Conservation (phyloP, 2,888 invertebrate genomes). For the Pristionchus mayeri region DNA sequence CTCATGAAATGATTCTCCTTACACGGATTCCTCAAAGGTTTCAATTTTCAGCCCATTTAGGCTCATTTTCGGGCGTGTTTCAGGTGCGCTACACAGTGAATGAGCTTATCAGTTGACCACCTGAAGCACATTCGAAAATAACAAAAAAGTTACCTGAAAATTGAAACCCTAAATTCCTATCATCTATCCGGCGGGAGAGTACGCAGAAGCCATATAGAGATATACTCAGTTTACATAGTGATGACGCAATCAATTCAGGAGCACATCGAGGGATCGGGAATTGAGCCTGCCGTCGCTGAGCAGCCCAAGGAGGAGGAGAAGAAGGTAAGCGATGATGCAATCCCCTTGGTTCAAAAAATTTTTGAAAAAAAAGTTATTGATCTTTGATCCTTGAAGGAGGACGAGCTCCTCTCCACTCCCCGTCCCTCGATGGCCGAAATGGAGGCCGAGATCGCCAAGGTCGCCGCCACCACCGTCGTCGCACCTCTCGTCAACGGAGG, state of each 20-base stretch:
- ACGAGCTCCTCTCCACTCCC: slow-evolving; percentile 28
- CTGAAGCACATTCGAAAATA: too few relatives aligned
- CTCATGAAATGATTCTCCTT: too few relatives aligned
- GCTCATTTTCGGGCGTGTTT: too few relatives aligned
- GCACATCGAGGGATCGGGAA: neutral
- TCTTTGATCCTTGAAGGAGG: neutral
- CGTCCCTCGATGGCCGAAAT: slow-evolving; percentile 21
- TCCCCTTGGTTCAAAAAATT: neutral
- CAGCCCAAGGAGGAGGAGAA: slow-evolving; percentile 42
- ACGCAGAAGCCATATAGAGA: too few relatives aligned
- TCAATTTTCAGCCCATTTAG: too few relatives aligned
- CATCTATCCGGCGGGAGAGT: too few relatives aligned
- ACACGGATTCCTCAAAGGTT: too few relatives aligned
- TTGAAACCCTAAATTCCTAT: too few relatives aligned
- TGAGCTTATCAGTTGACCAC: too few relatives aligned
- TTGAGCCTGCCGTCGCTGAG: neutral
- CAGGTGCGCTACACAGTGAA: too few relatives aligned
- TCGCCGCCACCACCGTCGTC: slow-evolving; percentile 47
- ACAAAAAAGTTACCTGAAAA: too few relatives aligned
- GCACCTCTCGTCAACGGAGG: slow-evolving; percentile 36
- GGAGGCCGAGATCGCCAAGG: slow-evolving; percentile 45
- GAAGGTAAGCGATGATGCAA: neutral
- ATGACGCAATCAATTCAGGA: neutral
- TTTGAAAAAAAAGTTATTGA: neutral
- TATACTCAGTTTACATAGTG: neutral